Conservation (phyloP, 2,113 vertebrate genomes). For the Platichthys stellatus region DNA sequence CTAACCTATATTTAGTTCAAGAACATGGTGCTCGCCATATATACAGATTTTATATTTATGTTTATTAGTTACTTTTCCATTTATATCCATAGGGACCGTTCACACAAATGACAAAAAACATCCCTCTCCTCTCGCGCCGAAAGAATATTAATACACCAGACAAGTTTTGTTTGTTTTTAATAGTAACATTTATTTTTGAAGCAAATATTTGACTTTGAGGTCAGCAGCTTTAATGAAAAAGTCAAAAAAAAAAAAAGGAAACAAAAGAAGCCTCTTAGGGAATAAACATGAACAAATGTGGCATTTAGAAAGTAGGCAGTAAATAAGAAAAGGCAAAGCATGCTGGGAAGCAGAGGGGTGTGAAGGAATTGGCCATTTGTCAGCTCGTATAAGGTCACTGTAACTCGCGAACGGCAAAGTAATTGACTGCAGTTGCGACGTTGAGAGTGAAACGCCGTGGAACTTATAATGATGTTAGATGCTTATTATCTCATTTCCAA, state of each 20-base stretch:
- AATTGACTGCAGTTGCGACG: slow-evolving; percentile 66
- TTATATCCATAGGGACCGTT: background rate
- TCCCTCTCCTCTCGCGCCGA: background rate
- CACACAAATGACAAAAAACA: background rate
- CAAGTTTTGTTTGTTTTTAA: background rate
- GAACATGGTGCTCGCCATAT: slow-evolving; percentile 9
- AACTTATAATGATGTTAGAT: slow-evolving; percentile 42
- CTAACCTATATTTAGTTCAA: slow-evolving; percentile 45
- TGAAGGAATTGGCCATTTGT: slow-evolving; percentile 77
- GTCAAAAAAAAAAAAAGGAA: background rate
- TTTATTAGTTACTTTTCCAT: slow-evolving; percentile 14
- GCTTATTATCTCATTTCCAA: slow-evolving; percentile 57
- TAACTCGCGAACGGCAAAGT: slow-evolving; percentile 56
- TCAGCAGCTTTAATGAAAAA: slow-evolving; percentile 26
- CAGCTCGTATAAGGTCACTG: slow-evolving; percentile 78
- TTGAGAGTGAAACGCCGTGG: slow-evolving; percentile 26
- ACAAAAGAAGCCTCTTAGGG: slow-evolving; percentile 33
- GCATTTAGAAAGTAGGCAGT: slow-evolving; percentile 73
- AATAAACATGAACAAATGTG: slow-evolving; percentile 73
- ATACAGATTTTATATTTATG: slow-evolving; percentile 27
- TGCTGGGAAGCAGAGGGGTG: slow-evolving; percentile 49
- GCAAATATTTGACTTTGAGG: slow-evolving; percentile 7
- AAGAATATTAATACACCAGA: background rate
- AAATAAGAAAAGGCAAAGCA: slow-evolving; percentile 67
- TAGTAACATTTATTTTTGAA: background rate